Conservation (phyloP, 2,113 vertebrate genomes). For the Empidonax traillii region DNA sequence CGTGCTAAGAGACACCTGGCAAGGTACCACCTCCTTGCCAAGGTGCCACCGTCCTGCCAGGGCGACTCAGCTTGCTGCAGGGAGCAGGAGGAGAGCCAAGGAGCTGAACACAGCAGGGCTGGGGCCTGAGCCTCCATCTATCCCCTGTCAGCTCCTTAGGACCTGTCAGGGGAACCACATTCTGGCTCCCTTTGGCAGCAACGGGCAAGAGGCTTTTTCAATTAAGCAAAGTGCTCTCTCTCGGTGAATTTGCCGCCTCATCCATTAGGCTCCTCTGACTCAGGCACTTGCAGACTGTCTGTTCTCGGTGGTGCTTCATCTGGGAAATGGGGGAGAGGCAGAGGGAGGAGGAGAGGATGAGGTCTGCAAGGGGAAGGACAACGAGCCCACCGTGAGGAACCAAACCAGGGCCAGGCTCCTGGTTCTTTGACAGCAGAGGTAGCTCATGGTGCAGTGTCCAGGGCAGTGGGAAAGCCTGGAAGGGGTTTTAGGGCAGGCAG, state of each 20-base stretch:
- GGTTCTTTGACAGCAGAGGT: neutral
- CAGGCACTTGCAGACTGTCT: neutral
- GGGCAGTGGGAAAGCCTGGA: neutral
- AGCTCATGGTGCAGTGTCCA: rapidly evolving
- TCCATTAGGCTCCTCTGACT: conserved; percentile 56
- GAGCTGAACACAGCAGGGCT: neutral
- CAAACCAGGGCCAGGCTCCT: neutral
- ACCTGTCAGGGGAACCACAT: neutral
- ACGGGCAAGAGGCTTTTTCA: neutral
- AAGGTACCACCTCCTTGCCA: neutral
- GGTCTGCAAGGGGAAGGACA: neutral
- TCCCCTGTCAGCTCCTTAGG: neutral
- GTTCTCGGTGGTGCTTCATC: neutral
- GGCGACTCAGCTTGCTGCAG: conserved; percentile 3
- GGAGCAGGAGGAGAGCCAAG: conserved; percentile 34
- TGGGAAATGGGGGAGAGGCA: neutral
- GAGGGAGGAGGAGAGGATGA: neutral
- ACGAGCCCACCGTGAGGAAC: neutral
- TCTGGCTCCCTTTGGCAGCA: conserved; percentile 29
- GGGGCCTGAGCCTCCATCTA: neutral
- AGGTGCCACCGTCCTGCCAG: neutral
- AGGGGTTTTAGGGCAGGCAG: neutral
- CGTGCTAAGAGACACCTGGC: neutral
- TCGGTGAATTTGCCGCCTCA: neutral
- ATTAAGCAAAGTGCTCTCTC: conserved; percentile 62